Evolutionary conservation across 2,888 invertebrate species (phyloP), one percentile per base, ranked within the genome.

Genomic region (Melieria picta): DNA sequence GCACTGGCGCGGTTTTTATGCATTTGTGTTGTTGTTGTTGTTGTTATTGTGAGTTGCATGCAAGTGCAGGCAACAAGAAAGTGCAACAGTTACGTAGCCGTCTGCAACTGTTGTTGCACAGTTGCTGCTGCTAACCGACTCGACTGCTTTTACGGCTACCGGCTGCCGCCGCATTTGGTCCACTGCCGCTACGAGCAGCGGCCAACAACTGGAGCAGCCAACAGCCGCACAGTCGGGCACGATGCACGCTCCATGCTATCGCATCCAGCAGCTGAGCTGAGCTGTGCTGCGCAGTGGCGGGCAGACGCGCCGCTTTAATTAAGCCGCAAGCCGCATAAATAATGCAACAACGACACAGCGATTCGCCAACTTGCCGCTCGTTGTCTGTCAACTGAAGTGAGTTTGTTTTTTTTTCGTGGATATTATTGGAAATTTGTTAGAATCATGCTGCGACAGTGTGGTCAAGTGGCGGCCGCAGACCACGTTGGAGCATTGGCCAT

Each of bases 291-390:
- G 13, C 47, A 47, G 55, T 52, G 52, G 43, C 30, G 30, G 3
- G 30, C 30, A 30, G 30, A 30, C 30, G 60, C 67, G 45, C 11
- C 43, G 65, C 65, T 56, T 67, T 67, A 67, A 67, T 67, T 67
- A 60, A 67, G 60, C 67, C 67, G 60, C 60, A 67, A 67, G 52
- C 30, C 30, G 30, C 48, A 67, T 67, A 67, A 67, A 67, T 67
- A 43, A 60, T 67, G 67, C 50, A 50, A 7, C 45, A 60, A n/a
- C 43, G 58, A 43, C 50, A 50, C 58, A 58, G 4, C 16, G 48
- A 48, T 48, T 30, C 58, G 58, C 45, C 45, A 50, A 48, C 60
- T 48, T 67, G 58, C 45, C 58, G 43, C 13, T 48, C 50, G 58
- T 52, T 67, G 60, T 50, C 67, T 60, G 60, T 67, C 58, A 60